These are phyloP conservation scores for Lottia scabra DNA, from an alignment of 2,888 invertebrate species.

Conservation along the genomic window DNA sequence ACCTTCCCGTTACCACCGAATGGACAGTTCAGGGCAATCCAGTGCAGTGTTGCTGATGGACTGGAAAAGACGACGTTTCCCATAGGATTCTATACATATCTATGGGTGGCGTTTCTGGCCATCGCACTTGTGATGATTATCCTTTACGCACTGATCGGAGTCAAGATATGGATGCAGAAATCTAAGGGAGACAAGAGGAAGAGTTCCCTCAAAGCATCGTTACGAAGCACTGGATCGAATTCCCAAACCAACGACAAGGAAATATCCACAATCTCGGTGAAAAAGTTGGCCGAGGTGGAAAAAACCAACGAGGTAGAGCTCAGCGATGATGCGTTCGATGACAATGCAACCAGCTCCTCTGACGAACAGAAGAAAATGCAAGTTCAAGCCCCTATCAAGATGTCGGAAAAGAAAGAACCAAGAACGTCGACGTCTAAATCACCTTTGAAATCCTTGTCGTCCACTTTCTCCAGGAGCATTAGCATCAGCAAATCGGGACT, in stretches of 20 bases:
- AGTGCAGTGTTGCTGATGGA: slow-evolving; percentile 36
- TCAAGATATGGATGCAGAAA: slow-evolving; percentile 13
- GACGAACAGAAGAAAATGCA: neutral
- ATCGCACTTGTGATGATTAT: slow-evolving; percentile 33
- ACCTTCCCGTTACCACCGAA: slow-evolving; percentile 3
- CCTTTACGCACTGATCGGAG: slow-evolving; percentile 39
- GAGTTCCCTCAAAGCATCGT: neutral
- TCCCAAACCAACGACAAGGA: neutral
- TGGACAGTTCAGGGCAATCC: slow-evolving; percentile 26
- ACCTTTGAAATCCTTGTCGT: neutral
- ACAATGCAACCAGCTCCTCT: neutral
- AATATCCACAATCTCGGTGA: neutral
- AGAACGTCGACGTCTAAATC: neutral
- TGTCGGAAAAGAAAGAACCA: neutral
- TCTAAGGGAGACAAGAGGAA: slow-evolving; percentile 8
- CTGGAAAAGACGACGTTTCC: slow-evolving; percentile 27
- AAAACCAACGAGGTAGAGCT: neutral
- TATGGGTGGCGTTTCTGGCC: slow-evolving; percentile 30
- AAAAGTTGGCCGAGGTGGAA: neutral
- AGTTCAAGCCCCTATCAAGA: neutral
- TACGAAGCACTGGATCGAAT: neutral
- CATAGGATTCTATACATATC: slow-evolving; percentile 35
- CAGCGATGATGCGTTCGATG: neutral
- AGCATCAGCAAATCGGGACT: slow-evolving; percentile 14
- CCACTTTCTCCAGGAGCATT: neutral